Evolutionary conservation across 2,888 invertebrate genomes (phyloP).

Genomic region (Meliscaeva auricollis): DNA sequence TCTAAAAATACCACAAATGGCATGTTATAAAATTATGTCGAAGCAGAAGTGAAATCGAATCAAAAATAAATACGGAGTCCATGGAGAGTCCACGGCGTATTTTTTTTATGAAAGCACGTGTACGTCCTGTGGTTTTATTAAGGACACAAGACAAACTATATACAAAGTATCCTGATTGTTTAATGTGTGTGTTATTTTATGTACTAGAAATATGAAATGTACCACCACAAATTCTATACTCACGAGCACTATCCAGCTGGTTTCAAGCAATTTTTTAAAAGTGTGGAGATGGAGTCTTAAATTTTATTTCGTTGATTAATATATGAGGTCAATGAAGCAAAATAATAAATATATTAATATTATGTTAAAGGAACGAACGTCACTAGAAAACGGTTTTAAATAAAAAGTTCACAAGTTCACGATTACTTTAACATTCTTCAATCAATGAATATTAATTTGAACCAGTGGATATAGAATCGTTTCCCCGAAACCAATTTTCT

Average conservation of each 20-base stretch:
- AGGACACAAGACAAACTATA: constrained; percentile 1
- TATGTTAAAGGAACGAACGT: too few species aligned
- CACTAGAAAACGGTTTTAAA: too few species aligned
- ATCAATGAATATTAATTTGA: too few species aligned
- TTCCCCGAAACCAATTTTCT: too few species aligned
- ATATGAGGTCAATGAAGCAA: too few species aligned
- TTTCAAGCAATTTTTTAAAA: background rate
- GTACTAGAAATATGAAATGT: too few species aligned
- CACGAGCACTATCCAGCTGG: background rate
- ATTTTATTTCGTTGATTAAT: background rate
- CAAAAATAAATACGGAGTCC: constrained; percentile 17
- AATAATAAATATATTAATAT: too few species aligned
- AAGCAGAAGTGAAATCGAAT: constrained; percentile 17
- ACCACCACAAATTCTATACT: background rate
- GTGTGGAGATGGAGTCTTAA: too few species aligned
- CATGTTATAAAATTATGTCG: constrained; percentile 13
- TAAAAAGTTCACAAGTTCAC: too few species aligned
- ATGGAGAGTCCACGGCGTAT: background rate
- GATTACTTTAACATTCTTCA: too few species aligned
- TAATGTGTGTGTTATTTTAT: background rate
- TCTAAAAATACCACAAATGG: constrained; percentile 39
- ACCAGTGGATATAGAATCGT: too few species aligned
- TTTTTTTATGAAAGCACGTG: constrained; percentile 17
- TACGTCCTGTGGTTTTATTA: constrained; percentile 6
- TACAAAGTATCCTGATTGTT: background rate